Evolutionary conservation across 2,797 vertebrate species (phyloP).

Genomic region (Acrocephalus scirpaceus): DNA sequence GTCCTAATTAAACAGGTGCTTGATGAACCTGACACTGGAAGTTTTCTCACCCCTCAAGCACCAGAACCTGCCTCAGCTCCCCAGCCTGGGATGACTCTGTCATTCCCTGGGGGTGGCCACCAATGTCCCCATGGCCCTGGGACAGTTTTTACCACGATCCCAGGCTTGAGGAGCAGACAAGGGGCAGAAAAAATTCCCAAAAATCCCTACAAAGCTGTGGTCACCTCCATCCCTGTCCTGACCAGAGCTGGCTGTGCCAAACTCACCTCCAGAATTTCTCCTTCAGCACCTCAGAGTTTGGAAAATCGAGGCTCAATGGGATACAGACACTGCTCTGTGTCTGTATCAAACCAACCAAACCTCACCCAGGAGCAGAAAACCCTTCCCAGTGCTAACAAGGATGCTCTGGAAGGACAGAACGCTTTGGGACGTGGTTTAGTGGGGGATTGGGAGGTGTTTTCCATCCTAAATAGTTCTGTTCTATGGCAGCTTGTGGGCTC

Average conservation of each 20-base stretch:
- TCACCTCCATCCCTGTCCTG: background rate
- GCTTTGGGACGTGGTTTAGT: background rate
- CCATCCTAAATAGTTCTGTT: fast-evolving
- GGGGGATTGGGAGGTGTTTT: background rate
- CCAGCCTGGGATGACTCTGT: fast-evolving
- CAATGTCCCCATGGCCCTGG: background rate
- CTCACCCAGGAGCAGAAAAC: background rate
- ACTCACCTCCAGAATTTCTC: background rate
- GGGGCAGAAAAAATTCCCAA: background rate
- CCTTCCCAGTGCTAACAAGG: background rate
- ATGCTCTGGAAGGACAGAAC: background rate
- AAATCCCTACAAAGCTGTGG: background rate
- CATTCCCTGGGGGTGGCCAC: background rate
- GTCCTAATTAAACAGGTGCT: background rate
- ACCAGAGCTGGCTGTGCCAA: background rate
- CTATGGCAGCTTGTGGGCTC: too few species aligned
- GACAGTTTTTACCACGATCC: background rate
- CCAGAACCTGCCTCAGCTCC: background rate
- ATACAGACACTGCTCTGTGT: fast-evolving
- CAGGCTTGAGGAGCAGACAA: background rate
- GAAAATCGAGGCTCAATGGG: fast-evolving
- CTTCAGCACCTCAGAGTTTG: background rate
- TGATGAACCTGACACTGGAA: background rate
- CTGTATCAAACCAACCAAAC: background rate
- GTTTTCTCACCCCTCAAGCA: background rate